Evolutionary conservation across 1,140 invertebrate species (phyloP), one percentile per base, ranked within the genome.

Genomic region (Aculops lycopersici): DNA sequence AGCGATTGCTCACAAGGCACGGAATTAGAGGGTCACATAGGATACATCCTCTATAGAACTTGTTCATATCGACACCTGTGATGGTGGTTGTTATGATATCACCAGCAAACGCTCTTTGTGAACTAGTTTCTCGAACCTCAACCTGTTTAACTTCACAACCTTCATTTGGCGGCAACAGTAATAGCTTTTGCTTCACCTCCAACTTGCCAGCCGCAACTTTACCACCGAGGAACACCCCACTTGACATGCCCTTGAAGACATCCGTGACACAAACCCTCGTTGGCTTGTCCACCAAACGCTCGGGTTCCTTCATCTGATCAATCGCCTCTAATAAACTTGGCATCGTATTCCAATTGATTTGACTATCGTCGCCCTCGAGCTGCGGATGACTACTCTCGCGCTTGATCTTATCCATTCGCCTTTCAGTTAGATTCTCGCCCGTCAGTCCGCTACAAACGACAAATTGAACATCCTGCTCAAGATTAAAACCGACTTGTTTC

Each of bases 371-470:
- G 8, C 36, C 12, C 12, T n/a, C 36, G 16, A 37, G 12, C 17
- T 8, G 16, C 8, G 17, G 17, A 13, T 8, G 16, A 12, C 24
- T 35, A 12, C 13, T 40, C 20, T 14, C 12, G 35, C 13, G 1
- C 1, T 36, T 39, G 38, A 41, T 15, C 38, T 52, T 53, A 73
- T 70, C 76, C 43, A 88, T 65, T 15, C 76, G 64, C 20, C 65
- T 54, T 44, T 67, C 64, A 0, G 70, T 66, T 31, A 97, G 62
- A 62, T 95, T 95, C 56, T 88, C 77, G 35, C 88, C 90, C 18
- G 69, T 74, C 1, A 97, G 57, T 17, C 90, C 92, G 52, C 81
- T 92, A 50, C 84, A 90, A 4, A 92, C 90, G 12, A 97, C 72
- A 62, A 73, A 98, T 2, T 64, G 70, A 0, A 94, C 68, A 57